Base-by-base conservation (phyloP, 2,888 invertebrate species). In the Pollenia angustigena region DNA sequence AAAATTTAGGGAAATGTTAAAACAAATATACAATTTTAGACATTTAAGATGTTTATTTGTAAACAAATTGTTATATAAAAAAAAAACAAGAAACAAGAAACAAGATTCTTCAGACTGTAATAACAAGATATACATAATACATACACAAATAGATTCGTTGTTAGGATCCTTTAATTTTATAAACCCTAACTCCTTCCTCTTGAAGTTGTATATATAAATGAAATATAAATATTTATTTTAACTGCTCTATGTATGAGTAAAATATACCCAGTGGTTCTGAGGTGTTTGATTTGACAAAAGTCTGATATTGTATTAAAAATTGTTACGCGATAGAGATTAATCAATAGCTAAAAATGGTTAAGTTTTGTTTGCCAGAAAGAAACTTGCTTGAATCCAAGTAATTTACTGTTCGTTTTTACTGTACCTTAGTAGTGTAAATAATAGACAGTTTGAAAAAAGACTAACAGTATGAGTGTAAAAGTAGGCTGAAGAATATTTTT, bases 161-260 rank as follows among this genome's bases (percentile, higher is more conserved):
- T 0, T 0, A 6, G 32, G 32, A 32, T 32, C 32, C 32, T 32
- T 6, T 32, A 16, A 16, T 52, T 16, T 42, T 40, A 16, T 3
- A n/a, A 42, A 44, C 11, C 32, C 23, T 14, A 16, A 11, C 32
- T 60, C n/a, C 0, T 16, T 18, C 44, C 50, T 2, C 40, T 60
- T n/a, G 12, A 46, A 72, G 7, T 66, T 46, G 4, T 54, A 9
- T 18, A 42, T 64, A 62, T 76, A 81, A 84, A 87, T 87, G 76
- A 81, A 72, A 87, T 72, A 74, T 76, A 87, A 84, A 87, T 84
- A 87, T 87, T 87, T 87, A 66, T 54, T 74, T 84, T 74, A 82
- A 74, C 78, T 68, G 72, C 78, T 64, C 16, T 50, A 14, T 69
- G 52, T 54, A 54, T 66, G 50, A 52, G 71, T 60, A 40, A 60